Conservation (phyloP, 2,797 vertebrate genomes). For the Ctenochaetus hawaiiensis region DNA sequence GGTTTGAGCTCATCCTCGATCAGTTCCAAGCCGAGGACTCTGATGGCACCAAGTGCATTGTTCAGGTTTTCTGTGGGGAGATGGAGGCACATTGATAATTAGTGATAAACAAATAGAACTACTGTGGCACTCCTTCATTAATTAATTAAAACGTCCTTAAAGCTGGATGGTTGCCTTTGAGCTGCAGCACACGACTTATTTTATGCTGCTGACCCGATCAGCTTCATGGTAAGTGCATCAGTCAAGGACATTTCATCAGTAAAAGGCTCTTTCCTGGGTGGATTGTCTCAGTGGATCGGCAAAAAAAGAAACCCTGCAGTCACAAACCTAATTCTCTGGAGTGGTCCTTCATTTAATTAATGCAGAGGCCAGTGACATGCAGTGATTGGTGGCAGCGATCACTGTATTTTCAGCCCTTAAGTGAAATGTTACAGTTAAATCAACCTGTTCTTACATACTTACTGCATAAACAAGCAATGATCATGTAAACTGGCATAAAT, state of each 20-base stretch:
- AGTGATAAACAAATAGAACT: background rate
- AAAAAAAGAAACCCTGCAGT: background rate
- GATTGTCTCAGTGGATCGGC: background rate
- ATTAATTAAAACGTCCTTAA: background rate
- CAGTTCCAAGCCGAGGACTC: constrained; percentile 83
- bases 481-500: no score
- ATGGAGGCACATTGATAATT: background rate
- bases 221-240: background rate
- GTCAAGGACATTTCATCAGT: background rate
- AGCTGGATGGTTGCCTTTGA: background rate
- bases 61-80: constrained; percentile 78
- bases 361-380: background rate
- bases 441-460: no score
- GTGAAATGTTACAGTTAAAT: no score
- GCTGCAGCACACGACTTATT: background rate
- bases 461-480: no score
- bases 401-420: background rate
- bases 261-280: background rate
- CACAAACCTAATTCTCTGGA: background rate
- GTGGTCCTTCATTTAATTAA: background rate
- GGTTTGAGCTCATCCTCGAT: constrained; percentile 83
- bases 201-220: background rate
- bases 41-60: constrained; percentile 80
- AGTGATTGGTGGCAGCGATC: background rate
- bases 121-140: background rate